A percentile compares a stretch with the other conserved stretches of the same genome.
Evolutionary conservation across 2,888 invertebrate species (phyloP).

Genomic region (Holacanthella duospinosa): DNA sequence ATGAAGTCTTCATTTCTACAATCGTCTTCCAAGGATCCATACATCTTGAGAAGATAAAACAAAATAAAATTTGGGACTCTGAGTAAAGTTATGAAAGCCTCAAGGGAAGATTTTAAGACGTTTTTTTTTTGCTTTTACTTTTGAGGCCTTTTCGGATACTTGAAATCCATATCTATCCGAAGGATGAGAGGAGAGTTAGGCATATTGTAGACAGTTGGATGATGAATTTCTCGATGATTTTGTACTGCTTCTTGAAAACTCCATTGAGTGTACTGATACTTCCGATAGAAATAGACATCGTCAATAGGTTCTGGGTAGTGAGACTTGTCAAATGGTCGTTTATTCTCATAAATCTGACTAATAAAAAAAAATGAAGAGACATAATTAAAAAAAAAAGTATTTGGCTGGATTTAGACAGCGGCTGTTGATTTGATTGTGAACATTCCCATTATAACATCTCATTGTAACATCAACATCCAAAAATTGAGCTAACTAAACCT

Average conservation of each 20-base stretch:
- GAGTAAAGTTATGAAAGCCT: background rate
- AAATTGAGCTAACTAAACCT: too few species aligned
- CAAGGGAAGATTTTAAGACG: background rate
- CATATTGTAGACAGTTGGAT: constrained; percentile 63
- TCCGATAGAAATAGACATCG: constrained; percentile 53
- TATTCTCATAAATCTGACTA: constrained; percentile 23
- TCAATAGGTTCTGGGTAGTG: constrained; percentile 49
- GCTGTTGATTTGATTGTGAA: too few species aligned
- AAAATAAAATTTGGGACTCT: background rate
- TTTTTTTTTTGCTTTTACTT: constrained; percentile 21
- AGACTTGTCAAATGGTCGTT: constrained; percentile 47
- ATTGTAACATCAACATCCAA: too few species aligned
- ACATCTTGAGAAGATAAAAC: constrained; percentile 51
- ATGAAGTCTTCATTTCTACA: constrained; percentile 56
- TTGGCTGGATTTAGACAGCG: too few species aligned
- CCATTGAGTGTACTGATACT: constrained; percentile 53
- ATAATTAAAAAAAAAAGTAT: too few species aligned
- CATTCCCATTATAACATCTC: too few species aligned
- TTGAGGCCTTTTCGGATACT: constrained; percentile 40
- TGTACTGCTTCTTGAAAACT: constrained; percentile 63
- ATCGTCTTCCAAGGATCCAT: constrained; percentile 59
- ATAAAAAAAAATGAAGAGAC: too few species aligned
- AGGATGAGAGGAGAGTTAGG: constrained; percentile 61
- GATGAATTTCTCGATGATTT: constrained; percentile 67
- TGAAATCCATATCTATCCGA: constrained; percentile 69